These are phyloP conservation scores for Isurus oxyrinchus DNA, from an alignment of 2,113 vertebrate genomes.

Conservation along the genomic window DNA sequence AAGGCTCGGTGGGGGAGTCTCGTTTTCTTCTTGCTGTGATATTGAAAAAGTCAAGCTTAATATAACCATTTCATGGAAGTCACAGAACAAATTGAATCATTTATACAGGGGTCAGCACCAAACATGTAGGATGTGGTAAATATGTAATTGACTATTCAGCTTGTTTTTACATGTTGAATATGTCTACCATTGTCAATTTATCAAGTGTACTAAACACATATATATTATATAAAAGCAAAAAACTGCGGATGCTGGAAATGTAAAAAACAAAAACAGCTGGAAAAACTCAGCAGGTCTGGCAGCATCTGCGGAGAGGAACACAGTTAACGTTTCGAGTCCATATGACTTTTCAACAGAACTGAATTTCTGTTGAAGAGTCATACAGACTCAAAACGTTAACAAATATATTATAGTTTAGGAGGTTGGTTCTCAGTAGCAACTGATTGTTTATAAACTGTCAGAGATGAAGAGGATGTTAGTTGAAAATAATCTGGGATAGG, in stretches of 20 bases:
- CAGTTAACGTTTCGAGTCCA: no score
- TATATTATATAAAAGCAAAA: no score
- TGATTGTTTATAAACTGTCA: not conserved
- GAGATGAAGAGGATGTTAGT: not conserved
- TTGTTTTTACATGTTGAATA: not conserved
- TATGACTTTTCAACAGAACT: no score
- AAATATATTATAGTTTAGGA: not conserved
- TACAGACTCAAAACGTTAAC: no score
- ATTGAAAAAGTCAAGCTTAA: not conserved
- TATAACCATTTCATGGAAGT: not conserved
- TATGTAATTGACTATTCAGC: not conserved
- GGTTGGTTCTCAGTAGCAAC: not conserved
- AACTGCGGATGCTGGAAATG: no score
- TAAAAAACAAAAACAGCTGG: no score
- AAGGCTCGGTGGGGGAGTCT: not conserved
- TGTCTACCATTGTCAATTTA: not conserved
- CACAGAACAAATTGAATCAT: not conserved
- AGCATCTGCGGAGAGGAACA: no score
- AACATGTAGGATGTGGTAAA: not conserved
- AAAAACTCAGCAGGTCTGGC: no score
- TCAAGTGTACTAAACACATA: not conserved
- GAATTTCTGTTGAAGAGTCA: no score
- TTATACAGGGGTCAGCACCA: not conserved
- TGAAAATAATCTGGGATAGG: not conserved
- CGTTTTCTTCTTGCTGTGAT: not conserved